A percentile compares a stretch with the other conserved stretches of the same genome.
Evolutionary conservation across 2,888 invertebrate species (phyloP).

Genomic region (Oithona nana): DNA sequence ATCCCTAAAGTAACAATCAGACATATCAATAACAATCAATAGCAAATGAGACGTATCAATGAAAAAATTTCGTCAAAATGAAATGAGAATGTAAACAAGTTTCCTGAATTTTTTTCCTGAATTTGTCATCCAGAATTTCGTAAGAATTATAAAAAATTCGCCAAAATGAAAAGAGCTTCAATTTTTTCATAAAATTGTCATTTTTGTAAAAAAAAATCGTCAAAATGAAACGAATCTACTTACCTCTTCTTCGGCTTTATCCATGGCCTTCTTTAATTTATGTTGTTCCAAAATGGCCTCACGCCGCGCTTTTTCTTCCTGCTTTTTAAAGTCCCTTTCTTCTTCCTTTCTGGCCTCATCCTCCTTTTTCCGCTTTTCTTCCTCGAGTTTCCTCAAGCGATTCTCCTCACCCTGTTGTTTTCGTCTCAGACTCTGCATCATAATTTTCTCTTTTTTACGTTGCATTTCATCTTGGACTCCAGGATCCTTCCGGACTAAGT

Average conservation of each 20-base stretch:
- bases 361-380: constrained; percentile 51
- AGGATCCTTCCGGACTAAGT: constrained; percentile 37
- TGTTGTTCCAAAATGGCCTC: constrained; percentile 78
- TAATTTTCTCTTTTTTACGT: constrained; percentile 72
- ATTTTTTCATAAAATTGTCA: not conserved
- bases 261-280: constrained; percentile 75
- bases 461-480: constrained; percentile 75
- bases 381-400: constrained; percentile 61
- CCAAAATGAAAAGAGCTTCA: not conserved
- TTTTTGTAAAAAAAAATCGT: not conserved
- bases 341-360: constrained; percentile 54
- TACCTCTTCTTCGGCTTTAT: constrained; percentile 46
- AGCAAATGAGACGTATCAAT: no score
- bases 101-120: no score
- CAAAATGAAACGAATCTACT: not conserved
- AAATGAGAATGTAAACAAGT: no score
- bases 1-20: constrained; percentile 44
- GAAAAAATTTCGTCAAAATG: no score
- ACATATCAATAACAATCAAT: constrained; percentile 16
- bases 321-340: constrained; percentile 43
- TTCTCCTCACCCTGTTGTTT: constrained; percentile 76
- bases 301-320: constrained; percentile 68
- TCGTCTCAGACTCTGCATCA: constrained; percentile 69
- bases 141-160: not conserved
- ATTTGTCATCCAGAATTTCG: not conserved